Percentiles rank a stretch among this genome's conserved stretches.
Conservation (phyloP, 2,113 vertebrate genomes). For the Prunella himalayana region DNA sequence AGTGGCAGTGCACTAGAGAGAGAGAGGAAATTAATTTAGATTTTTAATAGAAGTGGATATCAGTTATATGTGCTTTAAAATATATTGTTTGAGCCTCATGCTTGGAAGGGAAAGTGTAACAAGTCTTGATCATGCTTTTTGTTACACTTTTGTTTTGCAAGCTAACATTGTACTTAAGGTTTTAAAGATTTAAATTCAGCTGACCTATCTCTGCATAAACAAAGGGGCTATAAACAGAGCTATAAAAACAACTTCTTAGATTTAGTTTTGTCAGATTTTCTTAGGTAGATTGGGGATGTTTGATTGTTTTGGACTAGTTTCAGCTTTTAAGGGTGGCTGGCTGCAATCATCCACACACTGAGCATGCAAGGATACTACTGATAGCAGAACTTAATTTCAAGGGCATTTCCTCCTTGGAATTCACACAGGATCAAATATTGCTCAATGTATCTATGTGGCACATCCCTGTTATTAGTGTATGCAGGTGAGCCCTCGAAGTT, state of each 20-base stretch:
- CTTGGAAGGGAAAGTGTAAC: not conserved
- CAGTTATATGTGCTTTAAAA: slow-evolving; percentile 21
- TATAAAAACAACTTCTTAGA: not conserved
- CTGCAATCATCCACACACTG: not conserved
- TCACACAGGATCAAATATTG: not conserved
- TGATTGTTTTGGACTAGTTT: not conserved
- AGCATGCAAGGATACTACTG: not conserved
- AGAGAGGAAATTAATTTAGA: slow-evolving; percentile 29
- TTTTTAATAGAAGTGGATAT: slow-evolving; percentile 40
- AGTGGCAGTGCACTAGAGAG: not conserved
- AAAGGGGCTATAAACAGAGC: not conserved
- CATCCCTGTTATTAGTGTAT: not conserved
- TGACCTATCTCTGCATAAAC: not conserved
- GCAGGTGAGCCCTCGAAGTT: not conserved
- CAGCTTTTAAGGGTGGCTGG: not conserved
- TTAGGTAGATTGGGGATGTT: not conserved
- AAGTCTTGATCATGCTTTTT: not conserved
- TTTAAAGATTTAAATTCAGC: slow-evolving; percentile 33
- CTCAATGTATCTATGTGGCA: not conserved
- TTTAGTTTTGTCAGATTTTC: not conserved
- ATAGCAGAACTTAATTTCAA: not conserved
- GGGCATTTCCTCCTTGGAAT: not conserved
- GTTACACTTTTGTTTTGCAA: not conserved
- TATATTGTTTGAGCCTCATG: not conserved
- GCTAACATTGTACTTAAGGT: not conserved